Conservation (phyloP, 2,113 vertebrate species). For the Emberiza fucata region DNA sequence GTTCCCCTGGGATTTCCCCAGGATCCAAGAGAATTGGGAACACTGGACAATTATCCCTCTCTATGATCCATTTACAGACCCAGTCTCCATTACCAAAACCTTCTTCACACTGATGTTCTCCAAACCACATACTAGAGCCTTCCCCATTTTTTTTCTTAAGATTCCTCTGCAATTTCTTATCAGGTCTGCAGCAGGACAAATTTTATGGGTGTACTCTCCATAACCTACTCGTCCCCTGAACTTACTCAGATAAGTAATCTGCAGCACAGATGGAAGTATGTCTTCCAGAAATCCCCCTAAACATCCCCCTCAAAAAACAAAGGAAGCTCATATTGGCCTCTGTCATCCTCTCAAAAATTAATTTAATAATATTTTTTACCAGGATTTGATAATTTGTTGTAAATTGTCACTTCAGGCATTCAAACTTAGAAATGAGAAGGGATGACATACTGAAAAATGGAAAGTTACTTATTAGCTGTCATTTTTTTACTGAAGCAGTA, state of each 20-base stretch:
- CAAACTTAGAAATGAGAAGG: not conserved
- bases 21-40: not conserved
- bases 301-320: not conserved
- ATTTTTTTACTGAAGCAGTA: not conserved
- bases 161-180: not conserved
- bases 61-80: not conserved
- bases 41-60: not conserved
- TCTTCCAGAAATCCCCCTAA: not conserved
- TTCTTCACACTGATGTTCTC: not conserved
- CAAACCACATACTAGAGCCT: too few relatives aligned
- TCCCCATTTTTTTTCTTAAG: not conserved
- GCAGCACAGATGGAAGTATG: not conserved
- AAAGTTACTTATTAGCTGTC: not conserved
- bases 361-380: not conserved
- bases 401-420: not conserved
- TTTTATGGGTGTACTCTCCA: not conserved
- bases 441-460: not conserved
- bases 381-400: fast-evolving
- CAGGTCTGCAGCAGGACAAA: not conserved
- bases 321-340: not conserved
- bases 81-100: not conserved
- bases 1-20: fast-evolving
- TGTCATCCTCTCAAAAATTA: not conserved
- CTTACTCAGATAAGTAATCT: not conserved
- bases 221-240: not conserved